Conservation (phyloP, 1,140 invertebrate species). For the Episyrphus balteatus region DNA sequence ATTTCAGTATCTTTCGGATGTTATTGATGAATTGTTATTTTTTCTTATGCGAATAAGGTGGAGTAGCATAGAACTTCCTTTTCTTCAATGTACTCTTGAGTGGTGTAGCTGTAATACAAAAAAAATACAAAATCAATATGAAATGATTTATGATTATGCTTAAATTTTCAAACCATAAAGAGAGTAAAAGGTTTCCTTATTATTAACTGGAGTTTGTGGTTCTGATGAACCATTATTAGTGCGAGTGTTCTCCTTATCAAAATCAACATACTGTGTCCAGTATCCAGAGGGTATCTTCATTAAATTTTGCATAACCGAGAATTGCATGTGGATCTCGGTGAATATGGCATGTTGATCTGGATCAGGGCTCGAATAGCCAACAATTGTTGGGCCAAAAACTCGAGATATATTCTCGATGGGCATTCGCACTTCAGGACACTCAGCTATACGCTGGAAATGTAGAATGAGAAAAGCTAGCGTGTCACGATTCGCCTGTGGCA, state of each 20-base stretch:
- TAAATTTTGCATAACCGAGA: slow-evolving; percentile 53
- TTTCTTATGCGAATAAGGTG: slow-evolving; percentile 21
- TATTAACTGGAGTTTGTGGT: slow-evolving; percentile 18
- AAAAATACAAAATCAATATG: neutral
- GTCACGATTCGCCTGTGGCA: slow-evolving; percentile 78
- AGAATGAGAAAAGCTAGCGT: slow-evolving; percentile 75
- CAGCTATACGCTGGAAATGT: slow-evolving; percentile 63
- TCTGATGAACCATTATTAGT: slow-evolving; percentile 3
- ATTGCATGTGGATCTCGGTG: slow-evolving; percentile 47
- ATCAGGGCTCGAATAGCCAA: slow-evolving; percentile 64
- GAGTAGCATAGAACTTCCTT: slow-evolving; percentile 29
- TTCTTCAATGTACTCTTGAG: slow-evolving; percentile 31
- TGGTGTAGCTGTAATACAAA: slow-evolving; percentile 20
- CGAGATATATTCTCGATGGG: slow-evolving; percentile 62
- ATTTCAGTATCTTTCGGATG: too few relatives aligned
- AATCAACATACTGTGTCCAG: slow-evolving; percentile 40
- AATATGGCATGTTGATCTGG: slow-evolving; percentile 40
- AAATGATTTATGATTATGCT: neutral
- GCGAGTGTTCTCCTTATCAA: slow-evolving; percentile 9
- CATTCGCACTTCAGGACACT: slow-evolving; percentile 66
- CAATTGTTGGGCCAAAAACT: slow-evolving; percentile 74
- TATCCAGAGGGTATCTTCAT: slow-evolving; percentile 53
- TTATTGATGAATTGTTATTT: slow-evolving; percentile 9
- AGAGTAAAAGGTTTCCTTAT: slow-evolving; percentile 16
- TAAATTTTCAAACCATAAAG: slow-evolving; percentile 19